A percentile compares a stretch with the other conserved stretches of the same genome.
Evolutionary conservation across 2,113 vertebrate genomes (phyloP).

Genomic region (Neofelis nebulosa): DNA sequence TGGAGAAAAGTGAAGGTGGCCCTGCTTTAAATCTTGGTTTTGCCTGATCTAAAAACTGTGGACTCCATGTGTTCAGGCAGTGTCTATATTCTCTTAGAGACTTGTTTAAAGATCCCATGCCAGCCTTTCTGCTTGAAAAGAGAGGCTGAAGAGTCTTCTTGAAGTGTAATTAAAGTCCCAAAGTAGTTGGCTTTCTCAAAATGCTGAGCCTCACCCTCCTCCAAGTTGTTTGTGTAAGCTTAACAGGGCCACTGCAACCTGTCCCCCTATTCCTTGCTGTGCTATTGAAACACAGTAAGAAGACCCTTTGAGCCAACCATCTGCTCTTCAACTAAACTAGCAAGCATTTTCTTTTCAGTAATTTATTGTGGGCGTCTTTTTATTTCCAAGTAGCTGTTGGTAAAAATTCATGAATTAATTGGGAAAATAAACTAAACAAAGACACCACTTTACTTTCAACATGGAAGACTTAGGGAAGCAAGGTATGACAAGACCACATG

Average conservation of each 20-base stretch:
- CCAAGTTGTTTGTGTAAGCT: conserved; percentile 69
- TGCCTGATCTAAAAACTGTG: conserved; percentile 13
- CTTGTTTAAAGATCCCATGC: conserved; percentile 35
- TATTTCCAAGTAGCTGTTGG: conserved; percentile 80
- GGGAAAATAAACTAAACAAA: conserved; percentile 69
- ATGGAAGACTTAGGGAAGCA: conserved; percentile 45
- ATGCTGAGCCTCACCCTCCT: conserved; percentile 47
- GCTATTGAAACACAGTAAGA: conserved; percentile 79
- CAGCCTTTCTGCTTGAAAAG: background rate
- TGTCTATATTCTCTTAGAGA: background rate
- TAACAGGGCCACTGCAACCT: conserved; percentile 74
- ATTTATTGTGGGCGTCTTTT: conserved; percentile 79
- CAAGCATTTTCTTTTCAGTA: conserved; percentile 77
- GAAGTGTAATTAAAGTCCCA: conserved; percentile 56
- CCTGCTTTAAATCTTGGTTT: background rate
- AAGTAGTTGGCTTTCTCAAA: conserved; percentile 58
- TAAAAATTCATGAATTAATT: conserved; percentile 78
- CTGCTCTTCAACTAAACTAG: conserved; percentile 80
- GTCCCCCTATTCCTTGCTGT: conserved; percentile 70
- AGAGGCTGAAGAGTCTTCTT: conserved; percentile 15
- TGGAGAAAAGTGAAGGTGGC: background rate
- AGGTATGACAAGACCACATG: conserved; percentile 36
- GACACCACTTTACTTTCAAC: conserved; percentile 60
- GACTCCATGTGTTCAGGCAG: background rate
- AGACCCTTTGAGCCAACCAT: conserved; percentile 81